A percentile compares a stretch with the other conserved stretches of the same genome.
Conservation (phyloP, 2,113 vertebrate genomes). For the Narcine bancroftii region DNA sequence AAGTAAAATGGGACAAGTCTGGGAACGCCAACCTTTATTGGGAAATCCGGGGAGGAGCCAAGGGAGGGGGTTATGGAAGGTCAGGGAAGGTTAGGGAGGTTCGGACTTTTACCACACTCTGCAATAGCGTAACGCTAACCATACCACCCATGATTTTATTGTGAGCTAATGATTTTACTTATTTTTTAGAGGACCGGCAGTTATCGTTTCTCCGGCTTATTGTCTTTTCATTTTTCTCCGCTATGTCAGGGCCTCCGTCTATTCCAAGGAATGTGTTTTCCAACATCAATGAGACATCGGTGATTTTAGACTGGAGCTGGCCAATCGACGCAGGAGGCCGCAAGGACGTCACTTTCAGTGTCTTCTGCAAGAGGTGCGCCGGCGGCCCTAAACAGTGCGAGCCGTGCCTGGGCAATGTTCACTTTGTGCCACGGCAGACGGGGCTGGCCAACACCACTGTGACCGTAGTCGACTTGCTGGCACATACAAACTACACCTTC, state of each 20-base stretch:
- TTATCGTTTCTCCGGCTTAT: not conserved
- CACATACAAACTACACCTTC: constrained; percentile 96
- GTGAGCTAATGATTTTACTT: not conserved
- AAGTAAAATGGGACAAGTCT: too few relatives aligned
- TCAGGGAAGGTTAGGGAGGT: too few relatives aligned
- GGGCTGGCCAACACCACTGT: constrained; percentile 86
- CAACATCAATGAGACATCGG: constrained; percentile 93
- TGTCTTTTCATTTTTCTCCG: constrained; percentile 35
- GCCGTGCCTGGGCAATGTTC: constrained; percentile 73
- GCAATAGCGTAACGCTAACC: too few relatives aligned
- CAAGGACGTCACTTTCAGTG: constrained; percentile 82
- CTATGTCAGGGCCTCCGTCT: constrained; percentile 74
- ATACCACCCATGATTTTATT: too few relatives aligned
- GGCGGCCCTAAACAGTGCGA: constrained; percentile 63
- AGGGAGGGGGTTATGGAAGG: too few relatives aligned
- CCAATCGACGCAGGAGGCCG: constrained; percentile 85
- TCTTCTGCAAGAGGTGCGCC: constrained; percentile 84
- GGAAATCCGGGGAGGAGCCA: too few relatives aligned
- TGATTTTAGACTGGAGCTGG: constrained; percentile 97
- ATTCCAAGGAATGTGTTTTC: constrained; percentile 92
- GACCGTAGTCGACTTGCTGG: constrained; percentile 83
- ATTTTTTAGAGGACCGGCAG: not conserved
- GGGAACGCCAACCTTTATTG: too few relatives aligned
- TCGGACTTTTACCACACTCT: too few relatives aligned
- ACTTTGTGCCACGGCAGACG: constrained; percentile 76